Evolutionary conservation across 2,113 vertebrate genomes (phyloP).

Genomic region (Andinoacara biseriatus): DNA sequence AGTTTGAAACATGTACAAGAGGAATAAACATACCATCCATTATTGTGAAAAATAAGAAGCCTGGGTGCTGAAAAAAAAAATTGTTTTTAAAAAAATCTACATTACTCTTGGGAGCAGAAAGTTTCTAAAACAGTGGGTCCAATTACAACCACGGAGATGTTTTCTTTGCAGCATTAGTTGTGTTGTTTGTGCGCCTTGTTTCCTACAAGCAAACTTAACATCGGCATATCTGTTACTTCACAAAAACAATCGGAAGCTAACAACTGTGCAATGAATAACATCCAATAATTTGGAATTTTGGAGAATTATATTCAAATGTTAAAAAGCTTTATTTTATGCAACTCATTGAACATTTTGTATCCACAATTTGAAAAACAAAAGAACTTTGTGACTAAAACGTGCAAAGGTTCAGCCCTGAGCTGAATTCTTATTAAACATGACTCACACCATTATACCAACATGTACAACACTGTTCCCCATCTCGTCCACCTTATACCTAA

Average conservation of each 20-base stretch:
- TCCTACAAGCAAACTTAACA: not conserved
- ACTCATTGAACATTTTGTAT: not conserved
- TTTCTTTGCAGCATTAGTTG: not conserved
- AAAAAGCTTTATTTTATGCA: not conserved
- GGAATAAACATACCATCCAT: conserved; percentile 53
- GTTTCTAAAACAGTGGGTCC: not conserved
- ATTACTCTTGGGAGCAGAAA: conserved; percentile 21
- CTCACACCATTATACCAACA: not conserved
- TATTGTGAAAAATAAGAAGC: conserved; percentile 49
- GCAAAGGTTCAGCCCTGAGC: not conserved
- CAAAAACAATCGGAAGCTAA: not conserved
- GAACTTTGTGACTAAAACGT: not conserved
- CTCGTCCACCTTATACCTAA: not conserved
- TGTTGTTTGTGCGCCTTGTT: not conserved
- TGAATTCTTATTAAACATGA: not conserved
- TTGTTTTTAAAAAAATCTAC: not conserved
- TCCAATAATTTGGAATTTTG: not conserved
- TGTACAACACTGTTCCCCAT: not conserved
- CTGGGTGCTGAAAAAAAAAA: conserved; percentile 6
- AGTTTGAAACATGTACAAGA: conserved; percentile 45
- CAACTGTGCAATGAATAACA: not conserved
- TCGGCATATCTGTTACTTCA: not conserved
- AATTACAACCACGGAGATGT: not conserved
- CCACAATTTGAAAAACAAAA: not conserved
- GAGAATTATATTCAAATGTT: too few relatives aligned